These are phyloP conservation scores for Oppia nitens DNA, from an alignment of 1,140 invertebrate species.

Conservation along the genomic window DNA sequence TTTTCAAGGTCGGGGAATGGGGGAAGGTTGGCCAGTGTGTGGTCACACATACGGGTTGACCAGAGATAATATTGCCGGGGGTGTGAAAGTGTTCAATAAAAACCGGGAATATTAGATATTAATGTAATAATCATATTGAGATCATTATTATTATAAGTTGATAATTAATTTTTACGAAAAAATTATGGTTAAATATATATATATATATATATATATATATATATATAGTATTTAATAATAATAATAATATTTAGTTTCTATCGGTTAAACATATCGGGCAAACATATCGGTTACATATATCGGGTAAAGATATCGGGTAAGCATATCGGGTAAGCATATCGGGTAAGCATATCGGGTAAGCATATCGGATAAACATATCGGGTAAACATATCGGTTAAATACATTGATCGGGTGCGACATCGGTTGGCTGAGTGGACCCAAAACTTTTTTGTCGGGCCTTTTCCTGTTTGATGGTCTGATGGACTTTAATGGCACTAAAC, in stretches of 20 bases:
- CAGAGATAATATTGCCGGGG: no score
- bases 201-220: no score
- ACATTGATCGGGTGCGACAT: neutral
- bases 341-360: neutral
- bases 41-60: no score
- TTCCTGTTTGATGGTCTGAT: constrained; percentile 14
- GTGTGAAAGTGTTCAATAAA: no score
- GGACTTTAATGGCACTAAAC: constrained; percentile 17
- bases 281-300: neutral
- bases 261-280: neutral
- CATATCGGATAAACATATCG: neutral
- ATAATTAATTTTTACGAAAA: no score
- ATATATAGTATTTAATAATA: no score
- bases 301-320: neutral
- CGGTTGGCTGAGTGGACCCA: neutral
- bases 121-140: neutral
- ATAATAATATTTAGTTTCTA: no score
- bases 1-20: no score
- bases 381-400: neutral
- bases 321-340: neutral
- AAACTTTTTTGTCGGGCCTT: constrained; percentile 7
- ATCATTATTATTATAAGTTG: no score
- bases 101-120: neutral
- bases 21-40: no score
- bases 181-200: no score